Base-by-base conservation (phyloP, 1,140 invertebrate genomes). In the Holotrichia oblita region DNA sequence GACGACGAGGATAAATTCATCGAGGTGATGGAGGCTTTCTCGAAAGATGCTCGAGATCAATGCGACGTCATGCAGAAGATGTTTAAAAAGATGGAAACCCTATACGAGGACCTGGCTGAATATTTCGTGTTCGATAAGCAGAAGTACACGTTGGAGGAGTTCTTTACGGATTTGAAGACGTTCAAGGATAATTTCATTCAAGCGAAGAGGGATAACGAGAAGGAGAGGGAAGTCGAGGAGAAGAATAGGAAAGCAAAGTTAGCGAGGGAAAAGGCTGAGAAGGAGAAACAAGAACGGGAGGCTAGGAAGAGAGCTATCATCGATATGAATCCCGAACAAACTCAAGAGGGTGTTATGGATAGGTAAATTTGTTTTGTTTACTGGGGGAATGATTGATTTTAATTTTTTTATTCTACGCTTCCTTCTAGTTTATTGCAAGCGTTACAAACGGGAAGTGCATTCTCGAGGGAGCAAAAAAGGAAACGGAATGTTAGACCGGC, bases 301-400 rank as follows among this genome's bases (percentile, higher is more conserved):
- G 93, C 93, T 24, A 89, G 93, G 2, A 97, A 98, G 88, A 93
- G 93, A 82, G 94, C 95, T 20, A 88, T 98, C 9, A 93, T 98
- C 1, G 96, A 98, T 85, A 97, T 98, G 91, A 97, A 96, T 83
- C 92, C 93, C 7, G 93, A 93, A 81, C 93, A 95, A 82, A 91
- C 91, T 0, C 96, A 98, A 86, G 96, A 98, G 85, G 97, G 97
- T 77, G 97, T 99, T 0, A 98, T 99, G 97, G 97, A 99, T 84
- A 92, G 89, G 89, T 90, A 77, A 12, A 78, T n/a, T 12, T 14
- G 12, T n/a, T 48, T 48, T 14, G 3, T 3, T 48, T 48, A 3
- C 12, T 12, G 42, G 44, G 8, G n/a, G n/a, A 48, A 34, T 22
- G 40, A 10, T 48, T 48, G 12, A 41, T 24, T 40, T 61, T 40